phyloP scores from a whole-genome alignment of 2,113 vertebrate species.

The Cyprinodon variegatus region DNA sequence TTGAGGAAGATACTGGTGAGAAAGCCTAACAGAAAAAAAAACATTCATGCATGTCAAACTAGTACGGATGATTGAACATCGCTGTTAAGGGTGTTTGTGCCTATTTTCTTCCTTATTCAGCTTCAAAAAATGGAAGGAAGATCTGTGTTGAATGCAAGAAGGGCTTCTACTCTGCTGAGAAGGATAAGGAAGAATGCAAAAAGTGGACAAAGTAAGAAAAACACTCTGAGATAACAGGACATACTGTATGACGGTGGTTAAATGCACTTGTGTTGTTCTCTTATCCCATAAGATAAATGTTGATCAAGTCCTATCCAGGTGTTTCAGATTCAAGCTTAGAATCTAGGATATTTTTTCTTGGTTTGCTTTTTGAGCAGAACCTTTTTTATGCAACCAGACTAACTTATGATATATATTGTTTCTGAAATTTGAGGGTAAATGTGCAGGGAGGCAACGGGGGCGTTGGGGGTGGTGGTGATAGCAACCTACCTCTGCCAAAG shows the following conservation, averaged over 20 bases:
- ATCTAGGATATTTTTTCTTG: not conserved
- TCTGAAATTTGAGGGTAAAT: no score
- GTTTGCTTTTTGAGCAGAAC: not conserved
- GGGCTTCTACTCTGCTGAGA: constrained; percentile 85
- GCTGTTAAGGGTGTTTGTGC: not conserved
- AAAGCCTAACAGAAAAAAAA: not conserved
- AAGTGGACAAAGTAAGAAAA: constrained; percentile 90
- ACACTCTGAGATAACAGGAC: not conserved
- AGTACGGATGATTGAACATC: not conserved
- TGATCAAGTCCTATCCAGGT: constrained; percentile 43
- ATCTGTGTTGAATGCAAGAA: constrained; percentile 75
- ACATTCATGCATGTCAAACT: not conserved
- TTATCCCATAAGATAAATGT: constrained; percentile 52
- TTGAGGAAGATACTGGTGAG: constrained; percentile 65
- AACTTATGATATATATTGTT: no score
- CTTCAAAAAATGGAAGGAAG: constrained; percentile 55
- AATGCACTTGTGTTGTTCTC: constrained; percentile 24
- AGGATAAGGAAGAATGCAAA: constrained; percentile 82
- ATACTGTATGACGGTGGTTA: constrained; percentile 26
- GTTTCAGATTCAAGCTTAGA: not conserved
- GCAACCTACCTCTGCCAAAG: no score
- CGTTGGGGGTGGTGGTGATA: no score
- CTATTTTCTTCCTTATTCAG: constrained; percentile 31
- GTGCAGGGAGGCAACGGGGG: no score
- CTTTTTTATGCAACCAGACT: no score